Evolutionary conservation across 2,797 vertebrate genomes (phyloP).

Genomic region (Myripristis jacobus): DNA sequence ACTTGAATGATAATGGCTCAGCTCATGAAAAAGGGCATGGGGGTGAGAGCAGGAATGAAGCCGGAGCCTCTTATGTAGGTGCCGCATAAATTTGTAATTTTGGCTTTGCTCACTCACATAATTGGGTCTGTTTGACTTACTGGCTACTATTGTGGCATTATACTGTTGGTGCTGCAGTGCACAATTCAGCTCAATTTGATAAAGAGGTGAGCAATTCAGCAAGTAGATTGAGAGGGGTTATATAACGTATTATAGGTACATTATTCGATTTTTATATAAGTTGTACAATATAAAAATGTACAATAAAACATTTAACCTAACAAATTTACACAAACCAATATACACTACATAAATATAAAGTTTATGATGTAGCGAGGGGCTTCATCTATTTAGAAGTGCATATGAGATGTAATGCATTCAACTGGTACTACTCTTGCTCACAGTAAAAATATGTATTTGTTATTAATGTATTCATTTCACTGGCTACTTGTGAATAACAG

Average conservation of each 20-base stretch:
- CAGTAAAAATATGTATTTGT: too few species aligned
- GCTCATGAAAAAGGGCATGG: constrained; percentile 39
- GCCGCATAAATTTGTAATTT: constrained; percentile 19
- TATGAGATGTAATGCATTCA: too few species aligned
- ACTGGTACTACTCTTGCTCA: too few species aligned
- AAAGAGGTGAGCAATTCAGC: not conserved
- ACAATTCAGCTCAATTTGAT: not conserved
- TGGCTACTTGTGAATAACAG: too few species aligned
- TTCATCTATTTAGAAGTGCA: too few species aligned
- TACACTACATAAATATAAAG: not conserved
- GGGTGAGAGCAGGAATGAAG: constrained; percentile 35
- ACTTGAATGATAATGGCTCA: constrained; percentile 34
- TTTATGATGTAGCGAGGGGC: not conserved
- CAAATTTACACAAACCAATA: not conserved
- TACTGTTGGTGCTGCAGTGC: constrained; percentile 31
- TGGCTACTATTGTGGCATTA: not conserved
- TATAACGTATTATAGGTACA: not conserved
- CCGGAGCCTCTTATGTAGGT: constrained; percentile 22
- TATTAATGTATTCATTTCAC: too few species aligned
- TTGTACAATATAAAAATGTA: too few species aligned
- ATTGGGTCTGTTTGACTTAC: constrained; percentile 41
- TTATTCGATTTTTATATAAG: too few species aligned
- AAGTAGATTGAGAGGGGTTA: constrained; percentile 2
- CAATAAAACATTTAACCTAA: not conserved
- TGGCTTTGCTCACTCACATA: constrained; percentile 22